phyloP scores from a whole-genome alignment of 2,797 vertebrate species.

The Micropoecilia bifurca region DNA sequence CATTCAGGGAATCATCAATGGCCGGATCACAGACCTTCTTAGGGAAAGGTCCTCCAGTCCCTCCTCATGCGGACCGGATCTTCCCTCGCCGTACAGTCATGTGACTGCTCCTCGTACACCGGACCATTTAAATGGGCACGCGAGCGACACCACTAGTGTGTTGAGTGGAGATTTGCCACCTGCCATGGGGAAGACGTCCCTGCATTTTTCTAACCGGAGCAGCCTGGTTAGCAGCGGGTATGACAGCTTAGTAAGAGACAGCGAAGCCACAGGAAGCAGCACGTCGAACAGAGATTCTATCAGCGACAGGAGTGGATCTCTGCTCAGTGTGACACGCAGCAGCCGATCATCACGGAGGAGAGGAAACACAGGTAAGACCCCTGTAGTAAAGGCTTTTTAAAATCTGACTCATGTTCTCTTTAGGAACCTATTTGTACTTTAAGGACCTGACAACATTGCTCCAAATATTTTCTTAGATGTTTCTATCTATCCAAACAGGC shows the following conservation, averaged over 20 bases:
- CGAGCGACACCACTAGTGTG: constrained; percentile 93
- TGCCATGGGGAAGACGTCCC: constrained; percentile 95
- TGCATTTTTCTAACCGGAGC: constrained; percentile 88
- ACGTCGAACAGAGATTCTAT: constrained; percentile 91
- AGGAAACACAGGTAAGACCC: constrained; percentile 85
- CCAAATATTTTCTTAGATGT: not conserved
- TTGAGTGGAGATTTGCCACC: constrained; percentile 93
- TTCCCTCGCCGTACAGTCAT: constrained; percentile 94
- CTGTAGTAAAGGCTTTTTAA: constrained; percentile 13
- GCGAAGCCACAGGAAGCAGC: constrained; percentile 90
- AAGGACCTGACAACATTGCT: not conserved
- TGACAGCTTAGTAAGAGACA: constrained; percentile 94
- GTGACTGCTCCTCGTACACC: constrained; percentile 91
- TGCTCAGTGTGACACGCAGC: constrained; percentile 78
- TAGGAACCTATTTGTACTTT: constrained; percentile 9
- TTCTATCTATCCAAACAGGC: not conserved
- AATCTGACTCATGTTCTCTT: constrained; percentile 22
- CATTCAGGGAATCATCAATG: constrained; percentile 86
- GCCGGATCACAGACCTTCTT: constrained; percentile 92
- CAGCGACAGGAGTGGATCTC: constrained; percentile 90
- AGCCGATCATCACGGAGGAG: constrained; percentile 88
- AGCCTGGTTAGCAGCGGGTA: constrained; percentile 96
- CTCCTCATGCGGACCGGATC: constrained; percentile 76
- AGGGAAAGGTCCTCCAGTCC: constrained; percentile 75
- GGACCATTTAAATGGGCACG: constrained; percentile 87